These are phyloP conservation scores for Thaumetopoea pityocampa DNA, from an alignment of 1,140 invertebrate genomes.

Conservation along the genomic window DNA sequence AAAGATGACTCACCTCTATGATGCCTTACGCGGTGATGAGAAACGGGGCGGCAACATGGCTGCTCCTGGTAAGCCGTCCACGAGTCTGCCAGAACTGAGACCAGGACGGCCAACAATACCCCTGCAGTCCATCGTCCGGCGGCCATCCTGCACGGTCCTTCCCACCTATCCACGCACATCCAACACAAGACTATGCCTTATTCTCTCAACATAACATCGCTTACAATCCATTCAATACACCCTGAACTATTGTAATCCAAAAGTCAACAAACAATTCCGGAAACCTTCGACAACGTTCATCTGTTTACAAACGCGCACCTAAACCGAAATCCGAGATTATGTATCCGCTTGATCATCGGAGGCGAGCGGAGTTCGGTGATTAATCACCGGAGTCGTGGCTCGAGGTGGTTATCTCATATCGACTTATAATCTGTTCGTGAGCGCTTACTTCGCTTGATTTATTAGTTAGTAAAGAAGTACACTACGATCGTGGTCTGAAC, in stretches of 20 bases:
- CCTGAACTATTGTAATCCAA: constrained; percentile 29
- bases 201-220: constrained; percentile 27
- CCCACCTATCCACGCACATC: constrained; percentile 41
- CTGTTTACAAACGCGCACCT: constrained; percentile 61
- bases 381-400: constrained; percentile 48
- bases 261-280: constrained; percentile 59
- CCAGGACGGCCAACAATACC: constrained; percentile 44
- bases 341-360: constrained; percentile 48
- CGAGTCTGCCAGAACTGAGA: constrained; percentile 52
- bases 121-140: constrained; percentile 41
- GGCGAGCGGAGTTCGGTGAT: constrained; percentile 54
- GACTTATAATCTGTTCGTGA: constrained; percentile 59
- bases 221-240: constrained; percentile 34
- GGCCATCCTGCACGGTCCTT: constrained; percentile 34
- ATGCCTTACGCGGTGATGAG: constrained; percentile 63
- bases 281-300: constrained; percentile 61
- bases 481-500: constrained; percentile 50
- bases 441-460: constrained; percentile 60
- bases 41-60: constrained; percentile 64
- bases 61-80: constrained; percentile 72
- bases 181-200: constrained; percentile 33
- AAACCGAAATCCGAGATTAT: constrained; percentile 54
- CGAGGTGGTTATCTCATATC: constrained; percentile 60
- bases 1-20: constrained; percentile 61
- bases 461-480: constrained; percentile 54